These are phyloP conservation scores for Amyelois transitella DNA, from an alignment of 1,140 invertebrate species.

Conservation along the genomic window DNA sequence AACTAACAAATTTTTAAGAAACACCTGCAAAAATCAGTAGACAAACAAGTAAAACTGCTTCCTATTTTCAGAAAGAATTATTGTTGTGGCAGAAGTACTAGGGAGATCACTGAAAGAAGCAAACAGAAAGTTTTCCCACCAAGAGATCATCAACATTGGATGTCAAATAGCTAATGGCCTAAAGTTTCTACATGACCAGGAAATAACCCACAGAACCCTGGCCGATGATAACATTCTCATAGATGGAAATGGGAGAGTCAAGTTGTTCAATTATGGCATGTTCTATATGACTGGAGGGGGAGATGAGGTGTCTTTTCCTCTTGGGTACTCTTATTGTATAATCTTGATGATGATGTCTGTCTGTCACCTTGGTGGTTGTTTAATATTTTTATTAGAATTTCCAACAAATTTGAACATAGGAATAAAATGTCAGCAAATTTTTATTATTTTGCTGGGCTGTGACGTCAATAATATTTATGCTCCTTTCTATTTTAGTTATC, in stretches of 20 bases:
- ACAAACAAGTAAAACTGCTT: no score
- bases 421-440: no score
- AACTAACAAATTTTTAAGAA: no score
- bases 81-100: conserved; percentile 91
- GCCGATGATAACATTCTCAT: conserved; percentile 90
- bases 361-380: no score
- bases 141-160: conserved; percentile 77
- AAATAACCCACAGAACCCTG: conserved; percentile 87
- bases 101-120: conserved; percentile 77
- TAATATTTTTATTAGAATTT: no score
- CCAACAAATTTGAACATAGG: no score
- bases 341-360: neutral
- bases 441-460: no score
- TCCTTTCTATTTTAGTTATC: conserved; percentile 10
- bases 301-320: conserved; percentile 91
- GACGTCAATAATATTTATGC: no score
- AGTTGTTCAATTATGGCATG: conserved; percentile 94
- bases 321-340: conserved; percentile 78
- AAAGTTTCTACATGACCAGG: conserved; percentile 81
- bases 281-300: conserved; percentile 93
- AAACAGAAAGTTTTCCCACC: conserved; percentile 60
- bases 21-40: no score
- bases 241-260: conserved; percentile 81
- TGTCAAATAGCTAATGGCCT: conserved; percentile 84
- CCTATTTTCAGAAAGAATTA: conserved; percentile 89